Conservation (phyloP, 2,888 invertebrate species). For the Tigriopus californicus region DNA sequence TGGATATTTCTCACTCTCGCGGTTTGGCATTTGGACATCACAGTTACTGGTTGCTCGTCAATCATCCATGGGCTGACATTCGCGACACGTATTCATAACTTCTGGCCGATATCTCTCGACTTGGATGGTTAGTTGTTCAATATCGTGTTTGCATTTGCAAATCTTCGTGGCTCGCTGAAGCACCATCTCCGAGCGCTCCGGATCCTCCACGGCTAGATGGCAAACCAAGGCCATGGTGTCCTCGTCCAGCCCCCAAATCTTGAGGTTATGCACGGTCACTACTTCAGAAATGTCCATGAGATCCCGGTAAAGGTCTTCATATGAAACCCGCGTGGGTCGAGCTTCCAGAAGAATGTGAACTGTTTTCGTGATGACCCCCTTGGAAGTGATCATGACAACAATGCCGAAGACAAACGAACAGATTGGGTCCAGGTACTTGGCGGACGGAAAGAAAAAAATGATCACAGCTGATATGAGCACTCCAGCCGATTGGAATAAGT, state of each 20-base stretch:
- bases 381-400: conserved; percentile 76
- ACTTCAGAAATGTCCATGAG: conserved; percentile 75
- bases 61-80: not conserved
- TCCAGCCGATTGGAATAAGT: conserved; percentile 82
- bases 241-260: conserved; percentile 91
- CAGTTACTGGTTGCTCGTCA: not conserved
- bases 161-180: not conserved
- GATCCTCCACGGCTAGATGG: conserved; percentile 55
- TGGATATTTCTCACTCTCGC: too few species aligned
- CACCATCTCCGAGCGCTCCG: conserved; percentile 34
- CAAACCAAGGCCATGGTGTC: conserved; percentile 93
- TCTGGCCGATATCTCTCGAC: not conserved
- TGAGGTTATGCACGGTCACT: conserved; percentile 74
- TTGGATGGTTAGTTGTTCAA: not conserved
- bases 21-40: not conserved
- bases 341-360: conserved; percentile 84
- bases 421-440: conserved; percentile 69
- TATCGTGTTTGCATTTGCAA: not conserved
- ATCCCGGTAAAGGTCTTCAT: conserved; percentile 56
- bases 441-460: conserved; percentile 31
- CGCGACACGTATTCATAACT: not conserved
- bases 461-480: conserved; percentile 76
- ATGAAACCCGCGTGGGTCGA: conserved; percentile 38
- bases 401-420: conserved; percentile 91
- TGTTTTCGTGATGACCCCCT: conserved; percentile 79